Evolutionary conservation across 2,113 vertebrate species (phyloP).

Genomic region (Embiotoca jacksoni): DNA sequence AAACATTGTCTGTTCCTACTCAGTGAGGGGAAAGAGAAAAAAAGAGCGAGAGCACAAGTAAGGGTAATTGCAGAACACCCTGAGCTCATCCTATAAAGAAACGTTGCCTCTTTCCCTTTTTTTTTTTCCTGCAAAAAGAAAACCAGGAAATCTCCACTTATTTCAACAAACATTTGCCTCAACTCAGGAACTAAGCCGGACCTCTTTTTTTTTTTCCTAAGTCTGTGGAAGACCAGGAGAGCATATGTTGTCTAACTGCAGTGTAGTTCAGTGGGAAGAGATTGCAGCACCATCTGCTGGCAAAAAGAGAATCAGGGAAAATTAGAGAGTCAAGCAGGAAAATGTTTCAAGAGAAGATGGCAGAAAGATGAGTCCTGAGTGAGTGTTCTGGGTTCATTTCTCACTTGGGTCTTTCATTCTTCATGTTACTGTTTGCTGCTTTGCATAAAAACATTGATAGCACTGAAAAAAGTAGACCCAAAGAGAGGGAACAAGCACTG

Average conservation of each 20-base stretch:
- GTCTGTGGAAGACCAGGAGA: constrained; percentile 53
- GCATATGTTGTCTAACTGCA: constrained; percentile 42
- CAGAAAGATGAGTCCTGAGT: not conserved
- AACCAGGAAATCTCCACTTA: constrained; percentile 93
- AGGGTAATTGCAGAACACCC: constrained; percentile 72
- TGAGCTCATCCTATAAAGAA: constrained; percentile 76
- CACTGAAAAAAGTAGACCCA: constrained; percentile 6
- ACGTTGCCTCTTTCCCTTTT: constrained; percentile 55
- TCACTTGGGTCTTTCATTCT: not conserved
- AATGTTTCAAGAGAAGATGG: not conserved
- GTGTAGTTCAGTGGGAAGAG: constrained; percentile 66
- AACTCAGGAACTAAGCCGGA: constrained; percentile 84
- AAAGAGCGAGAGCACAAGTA: constrained; percentile 53
- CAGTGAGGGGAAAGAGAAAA: constrained; percentile 48
- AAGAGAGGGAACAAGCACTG: not conserved
- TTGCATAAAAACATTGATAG: constrained; percentile 4
- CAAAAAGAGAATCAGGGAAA: not conserved
- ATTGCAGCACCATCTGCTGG: constrained; percentile 86
- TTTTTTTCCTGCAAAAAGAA: constrained; percentile 60
- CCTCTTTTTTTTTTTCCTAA: constrained; percentile 68
- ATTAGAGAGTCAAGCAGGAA: not conserved
- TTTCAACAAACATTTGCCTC: constrained; percentile 92
- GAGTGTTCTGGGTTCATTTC: not conserved
- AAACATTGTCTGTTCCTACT: constrained; percentile 74
- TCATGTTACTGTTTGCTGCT: not conserved